phyloP scores from a whole-genome alignment of 2,888 invertebrate species.

The Drosophila ezoana region DNA sequence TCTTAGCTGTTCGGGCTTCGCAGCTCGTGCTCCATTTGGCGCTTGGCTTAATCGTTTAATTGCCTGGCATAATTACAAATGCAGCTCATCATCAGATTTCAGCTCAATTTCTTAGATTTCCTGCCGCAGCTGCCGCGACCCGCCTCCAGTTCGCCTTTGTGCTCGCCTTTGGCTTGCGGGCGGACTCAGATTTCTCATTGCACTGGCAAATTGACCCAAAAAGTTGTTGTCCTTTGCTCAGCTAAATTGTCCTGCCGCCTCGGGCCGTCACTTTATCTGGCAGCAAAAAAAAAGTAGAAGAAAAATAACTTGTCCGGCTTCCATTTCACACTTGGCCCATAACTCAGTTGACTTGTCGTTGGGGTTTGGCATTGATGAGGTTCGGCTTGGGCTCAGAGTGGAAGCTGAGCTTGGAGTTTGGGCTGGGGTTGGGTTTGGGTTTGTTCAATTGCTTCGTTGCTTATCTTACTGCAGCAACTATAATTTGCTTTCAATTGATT shows the following conservation, averaged over 20 bases:
- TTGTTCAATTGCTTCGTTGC: conserved; percentile 35
- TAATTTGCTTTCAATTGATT: conserved; percentile 81
- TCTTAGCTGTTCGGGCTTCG: neutral
- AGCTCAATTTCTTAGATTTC: conserved; percentile 62
- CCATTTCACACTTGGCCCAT: conserved; percentile 65
- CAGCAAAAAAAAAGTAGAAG: conserved; percentile 11
- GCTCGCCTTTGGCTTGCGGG: conserved; percentile 14
- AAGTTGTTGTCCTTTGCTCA: conserved; percentile 55
- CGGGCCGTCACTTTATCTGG: conserved; percentile 47
- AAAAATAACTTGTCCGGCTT: conserved; percentile 32
- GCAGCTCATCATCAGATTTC: conserved; percentile 79
- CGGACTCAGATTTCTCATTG: conserved; percentile 37
- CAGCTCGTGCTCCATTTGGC: conserved; percentile 36
- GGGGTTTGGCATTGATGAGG: neutral
- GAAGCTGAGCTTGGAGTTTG: neutral
- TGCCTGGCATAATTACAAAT: conserved; percentile 79
- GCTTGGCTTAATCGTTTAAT: conserved; percentile 73
- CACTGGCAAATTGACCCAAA: conserved; percentile 72
- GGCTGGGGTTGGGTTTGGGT: neutral
- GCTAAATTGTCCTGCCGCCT: conserved; percentile 67
- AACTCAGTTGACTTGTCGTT: conserved; percentile 39
- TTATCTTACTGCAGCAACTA: conserved; percentile 74
- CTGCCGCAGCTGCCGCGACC: neutral
- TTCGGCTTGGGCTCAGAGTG: neutral
- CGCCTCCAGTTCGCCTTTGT: conserved; percentile 3